Base-by-base conservation (phyloP, 2,888 invertebrate genomes). In the Brachyptera risi region DNA sequence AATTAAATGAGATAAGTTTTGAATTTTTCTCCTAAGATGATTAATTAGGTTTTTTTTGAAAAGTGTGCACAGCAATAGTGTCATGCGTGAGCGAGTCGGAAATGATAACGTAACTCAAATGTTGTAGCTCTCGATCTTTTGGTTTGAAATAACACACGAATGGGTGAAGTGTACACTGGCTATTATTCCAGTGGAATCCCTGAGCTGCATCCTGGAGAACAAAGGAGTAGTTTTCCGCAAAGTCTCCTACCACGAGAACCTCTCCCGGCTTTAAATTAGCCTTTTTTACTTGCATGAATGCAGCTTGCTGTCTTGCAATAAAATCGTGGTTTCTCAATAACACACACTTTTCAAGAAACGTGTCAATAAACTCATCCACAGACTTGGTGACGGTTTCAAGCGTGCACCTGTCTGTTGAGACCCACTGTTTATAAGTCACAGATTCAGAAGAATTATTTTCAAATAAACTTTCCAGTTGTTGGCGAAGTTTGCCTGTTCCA, bases 21-120 rank as follows among this genome's bases (percentile, higher is more conserved):
- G 63, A 24, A 65, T 44, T 21, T 57, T 60, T 35, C 65, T 51
- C 60, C 62, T 59, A 19, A 66, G 38, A 27, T 63, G 26, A 35
- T 57, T 63, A n/a, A 61, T 38, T 35, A 63, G 65, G n/a, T 42
- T 65, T 66, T 65, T 65, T 64, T 50, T 50, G 50, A 26, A 24
- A 50, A 4, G 27, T 26, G 27, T 51, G 3, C 7, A 27, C 51
- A n/a, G 31, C 31, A 15, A 31, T 19, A 13, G 51, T 31, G 50
- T 65, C 56, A 37, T 65, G 66, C 19, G 35, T 59, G 2, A 64
- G 35, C n/a, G 63, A 59, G 35, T 67, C 60, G 5, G 67, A 66
- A 50, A 67, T 66, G 31, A 65, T 40, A n/a, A 65, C 50, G 21
- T n/a, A 63, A 38, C 63, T 66, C 9, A 56, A 21, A 56, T 60